Evolutionary conservation across 2,797 vertebrate genomes (phyloP).

Genomic region (Cynodonichthys magdalenae): DNA sequence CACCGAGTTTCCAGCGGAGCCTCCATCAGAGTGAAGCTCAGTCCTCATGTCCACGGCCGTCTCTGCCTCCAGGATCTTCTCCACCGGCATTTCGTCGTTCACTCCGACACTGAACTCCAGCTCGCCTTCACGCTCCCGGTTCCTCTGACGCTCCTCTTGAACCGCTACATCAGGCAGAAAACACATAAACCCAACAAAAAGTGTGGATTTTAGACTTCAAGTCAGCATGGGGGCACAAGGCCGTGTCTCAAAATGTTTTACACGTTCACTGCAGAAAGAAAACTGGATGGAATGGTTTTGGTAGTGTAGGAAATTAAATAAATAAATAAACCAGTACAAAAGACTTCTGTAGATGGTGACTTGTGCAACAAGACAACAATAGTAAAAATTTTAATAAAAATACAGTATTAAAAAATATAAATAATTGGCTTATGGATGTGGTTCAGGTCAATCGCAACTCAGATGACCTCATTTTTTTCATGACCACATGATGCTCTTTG

Average conservation of each 20-base stretch:
- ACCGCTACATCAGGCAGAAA: constrained; percentile 82
- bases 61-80: constrained; percentile 96
- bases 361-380: neutral
- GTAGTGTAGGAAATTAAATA: neutral
- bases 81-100: constrained; percentile 96
- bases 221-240: neutral
- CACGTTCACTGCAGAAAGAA: no score
- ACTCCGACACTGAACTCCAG: constrained; percentile 84
- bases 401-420: neutral
- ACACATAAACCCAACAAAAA: neutral
- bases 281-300: neutral
- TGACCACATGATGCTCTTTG: neutral
- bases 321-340: neutral
- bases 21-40: constrained; percentile 86
- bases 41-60: constrained; percentile 94
- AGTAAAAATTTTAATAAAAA: neutral
- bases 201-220: neutral
- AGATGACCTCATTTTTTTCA: neutral
- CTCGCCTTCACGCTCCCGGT: constrained; percentile 90
- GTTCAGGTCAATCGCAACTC: no score
- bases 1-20: constrained; percentile 86
- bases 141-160: constrained; percentile 95
- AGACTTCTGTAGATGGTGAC: neutral
- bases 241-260: no score
- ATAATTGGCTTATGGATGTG: neutral